These are phyloP conservation scores for Diogma glabrata DNA, from an alignment of 2,888 invertebrate species.

Conservation along the genomic window DNA sequence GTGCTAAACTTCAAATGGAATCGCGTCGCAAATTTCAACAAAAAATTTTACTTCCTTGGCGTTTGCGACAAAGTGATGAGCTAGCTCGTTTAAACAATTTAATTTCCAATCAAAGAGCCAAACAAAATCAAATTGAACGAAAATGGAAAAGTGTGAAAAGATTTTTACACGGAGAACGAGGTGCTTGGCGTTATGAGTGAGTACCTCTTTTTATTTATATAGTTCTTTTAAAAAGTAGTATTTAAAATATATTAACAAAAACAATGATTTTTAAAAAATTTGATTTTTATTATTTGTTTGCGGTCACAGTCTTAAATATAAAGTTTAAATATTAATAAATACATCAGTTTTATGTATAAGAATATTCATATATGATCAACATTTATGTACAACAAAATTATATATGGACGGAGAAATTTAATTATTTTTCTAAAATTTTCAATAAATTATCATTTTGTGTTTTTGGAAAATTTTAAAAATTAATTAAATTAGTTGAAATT, in stretches of 20 bases:
- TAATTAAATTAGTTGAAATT: too few relatives aligned
- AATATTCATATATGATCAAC: too few relatives aligned
- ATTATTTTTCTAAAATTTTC: too few relatives aligned
- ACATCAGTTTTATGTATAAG: too few relatives aligned
- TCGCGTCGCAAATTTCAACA: slow-evolving; percentile 45
- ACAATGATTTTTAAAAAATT: not conserved
- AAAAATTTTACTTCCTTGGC: slow-evolving; percentile 41
- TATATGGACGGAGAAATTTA: too few relatives aligned
- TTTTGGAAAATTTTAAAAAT: too few relatives aligned
- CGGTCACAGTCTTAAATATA: slow-evolving; percentile 7
- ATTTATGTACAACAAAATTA: too few relatives aligned
- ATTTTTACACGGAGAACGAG: slow-evolving; percentile 42
- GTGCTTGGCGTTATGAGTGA: slow-evolving; percentile 39
- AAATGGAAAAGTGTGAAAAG: slow-evolving; percentile 44
- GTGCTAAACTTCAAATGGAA: slow-evolving; percentile 42
- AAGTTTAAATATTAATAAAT: not conserved
- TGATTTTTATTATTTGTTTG: not conserved
- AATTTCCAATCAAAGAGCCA: slow-evolving; percentile 38
- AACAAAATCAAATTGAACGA: slow-evolving; percentile 38
- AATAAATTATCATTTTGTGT: too few relatives aligned
- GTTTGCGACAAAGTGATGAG: slow-evolving; percentile 40
- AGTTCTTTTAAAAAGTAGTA: too few relatives aligned
- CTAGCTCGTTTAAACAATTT: slow-evolving; percentile 39
- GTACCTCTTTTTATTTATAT: slow-evolving; percentile 19
- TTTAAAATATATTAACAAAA: not conserved